Evolutionary conservation across 2,888 invertebrate species (phyloP).

Genomic region (Sympetrum striolatum): DNA sequence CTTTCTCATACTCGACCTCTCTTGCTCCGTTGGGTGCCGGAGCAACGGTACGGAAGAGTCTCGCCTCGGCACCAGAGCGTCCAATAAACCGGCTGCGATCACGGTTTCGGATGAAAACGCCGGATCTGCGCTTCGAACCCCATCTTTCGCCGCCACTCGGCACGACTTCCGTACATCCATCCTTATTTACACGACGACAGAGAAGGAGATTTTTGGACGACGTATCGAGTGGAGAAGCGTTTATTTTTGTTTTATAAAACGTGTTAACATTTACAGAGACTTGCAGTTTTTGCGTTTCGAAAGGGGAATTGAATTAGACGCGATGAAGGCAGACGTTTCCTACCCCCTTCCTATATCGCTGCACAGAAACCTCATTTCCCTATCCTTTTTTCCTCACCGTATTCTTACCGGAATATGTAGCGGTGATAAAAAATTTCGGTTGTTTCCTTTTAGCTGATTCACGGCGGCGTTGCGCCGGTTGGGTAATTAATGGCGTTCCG

Average conservation of each 20-base stretch:
- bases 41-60: neutral
- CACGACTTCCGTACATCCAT: neutral
- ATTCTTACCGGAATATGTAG: neutral
- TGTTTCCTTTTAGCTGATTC: slow-evolving; percentile 13
- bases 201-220: neutral
- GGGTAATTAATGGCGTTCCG: neutral
- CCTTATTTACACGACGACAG: neutral
- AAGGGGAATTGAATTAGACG: neutral
- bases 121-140: neutral
- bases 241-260: no score
- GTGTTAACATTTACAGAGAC: neutral
- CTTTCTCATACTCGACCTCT: neutral
- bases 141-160: neutral
- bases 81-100: neutral
- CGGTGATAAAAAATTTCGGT: neutral
- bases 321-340: neutral
- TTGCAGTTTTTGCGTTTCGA: neutral
- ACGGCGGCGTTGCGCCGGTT: slow-evolving; percentile 1
- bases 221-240: neutral
- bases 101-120: neutral
- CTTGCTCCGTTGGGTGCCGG: neutral
- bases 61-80: neutral
- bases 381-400: neutral
- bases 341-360: neutral
- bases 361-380: neutral